A percentile compares a stretch with the other conserved stretches of the same genome.
These are phyloP conservation scores for Galbula dea DNA, from an alignment of 2,113 vertebrate genomes.

Conservation along the genomic window DNA sequence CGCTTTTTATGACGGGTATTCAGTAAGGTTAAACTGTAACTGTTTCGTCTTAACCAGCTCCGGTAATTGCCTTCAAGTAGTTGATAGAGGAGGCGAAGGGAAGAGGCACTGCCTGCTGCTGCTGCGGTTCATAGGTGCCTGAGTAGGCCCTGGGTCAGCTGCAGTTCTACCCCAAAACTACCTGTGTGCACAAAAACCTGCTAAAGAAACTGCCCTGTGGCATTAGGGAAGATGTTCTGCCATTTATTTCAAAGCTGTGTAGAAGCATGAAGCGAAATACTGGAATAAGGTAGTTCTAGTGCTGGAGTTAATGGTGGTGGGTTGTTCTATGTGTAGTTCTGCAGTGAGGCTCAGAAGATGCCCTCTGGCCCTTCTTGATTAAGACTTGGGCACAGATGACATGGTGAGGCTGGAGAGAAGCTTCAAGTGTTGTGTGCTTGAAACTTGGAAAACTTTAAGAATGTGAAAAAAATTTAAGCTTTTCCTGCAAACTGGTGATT, in stretches of 20 bases:
- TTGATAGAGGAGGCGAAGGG: background rate
- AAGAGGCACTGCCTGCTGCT: background rate
- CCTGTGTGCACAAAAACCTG: fast-evolving
- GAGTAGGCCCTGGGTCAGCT: background rate
- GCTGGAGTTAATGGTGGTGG: fast-evolving
- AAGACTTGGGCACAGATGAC: background rate
- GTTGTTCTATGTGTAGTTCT: fast-evolving
- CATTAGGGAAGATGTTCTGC: fast-evolving
- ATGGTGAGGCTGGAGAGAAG: background rate
- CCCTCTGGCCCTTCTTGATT: fast-evolving
- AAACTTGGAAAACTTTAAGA: background rate
- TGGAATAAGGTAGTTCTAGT: fast-evolving
- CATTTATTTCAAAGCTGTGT: background rate
- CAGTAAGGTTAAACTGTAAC: background rate
- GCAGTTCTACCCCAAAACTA: background rate
- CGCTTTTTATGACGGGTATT: background rate
- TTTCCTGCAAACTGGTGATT: background rate
- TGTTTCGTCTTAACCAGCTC: background rate
- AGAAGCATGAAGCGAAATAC: background rate
- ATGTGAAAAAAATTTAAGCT: background rate
- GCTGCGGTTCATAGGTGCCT: fast-evolving
- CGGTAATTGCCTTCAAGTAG: background rate
- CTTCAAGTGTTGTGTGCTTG: background rate
- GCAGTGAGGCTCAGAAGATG: background rate
- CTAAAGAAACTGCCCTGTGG: background rate